Base-by-base conservation (phyloP, 2,888 invertebrate species). In the Dichetophora obliterata region DNA sequence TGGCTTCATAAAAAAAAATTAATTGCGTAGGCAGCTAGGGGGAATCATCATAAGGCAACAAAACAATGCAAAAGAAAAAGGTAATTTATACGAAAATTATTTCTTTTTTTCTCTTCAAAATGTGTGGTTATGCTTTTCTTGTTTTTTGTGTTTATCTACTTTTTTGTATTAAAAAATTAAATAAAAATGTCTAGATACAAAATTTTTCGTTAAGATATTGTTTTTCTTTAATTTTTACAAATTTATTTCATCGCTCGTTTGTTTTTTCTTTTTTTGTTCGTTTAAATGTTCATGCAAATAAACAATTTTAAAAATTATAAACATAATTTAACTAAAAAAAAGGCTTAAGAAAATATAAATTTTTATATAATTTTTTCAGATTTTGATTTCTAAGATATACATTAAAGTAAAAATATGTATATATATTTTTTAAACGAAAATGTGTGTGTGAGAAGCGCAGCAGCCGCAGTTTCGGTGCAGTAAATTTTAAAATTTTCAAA, bases 211-310 rank as follows among this genome's bases (percentile, higher is more conserved):
- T 59, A 24, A 24, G 22, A 24, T 31, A 19, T 31, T 52, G 4
- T 1, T 66, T 43, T 69, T 69, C 19, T 71, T 27, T 34, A 14
- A 31, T 71, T 57, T 14, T 37, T 71, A 34, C 31, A 34, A 71
- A 54, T 72, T 72, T 43, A 48, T 37, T 43, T 48, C 59, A 72
- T 72, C 63, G 73, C 65, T 73, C 73, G 73, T 73, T 73, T 54
- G 4, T 9, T 16, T 43, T 34, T 66, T 37, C 9, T 37, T 19
- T 43, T 66, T 19, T 43, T 43, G 19, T 50, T 59, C 5, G 22
- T 59, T 59, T 59, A 24, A 59, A 11, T 24, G 24, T 59, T 59
- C 16, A 27, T 69, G 50, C 27, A 69, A 69, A 52, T 50, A 69
- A 69, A 50, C 50, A 52, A 50, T 50, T 52, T 48, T n/a, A 19